These are phyloP conservation scores for Atta colombica DNA, from an alignment of 1,140 invertebrate genomes.

Conservation along the genomic window DNA sequence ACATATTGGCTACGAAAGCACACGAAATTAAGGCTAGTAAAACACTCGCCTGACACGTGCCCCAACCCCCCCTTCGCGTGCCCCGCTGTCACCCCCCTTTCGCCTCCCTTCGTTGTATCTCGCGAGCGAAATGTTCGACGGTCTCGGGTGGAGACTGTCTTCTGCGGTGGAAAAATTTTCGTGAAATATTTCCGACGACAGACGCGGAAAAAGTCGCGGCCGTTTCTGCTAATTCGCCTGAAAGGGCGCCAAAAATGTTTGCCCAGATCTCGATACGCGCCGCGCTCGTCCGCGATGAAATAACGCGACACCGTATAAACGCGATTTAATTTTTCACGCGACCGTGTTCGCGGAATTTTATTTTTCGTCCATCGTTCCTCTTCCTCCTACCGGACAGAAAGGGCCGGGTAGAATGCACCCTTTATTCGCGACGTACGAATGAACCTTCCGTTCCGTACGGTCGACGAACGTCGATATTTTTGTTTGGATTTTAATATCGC, in stretches of 20 bases:
- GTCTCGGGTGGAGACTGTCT: conserved; percentile 28
- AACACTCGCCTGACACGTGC: conserved; percentile 82
- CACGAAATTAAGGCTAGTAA: conserved; percentile 85
- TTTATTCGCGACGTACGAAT: conserved; percentile 23
- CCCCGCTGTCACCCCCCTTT: not conserved
- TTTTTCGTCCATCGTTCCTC: not conserved
- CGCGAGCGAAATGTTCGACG: conserved; percentile 37
- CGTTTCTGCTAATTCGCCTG: conserved; percentile 54
- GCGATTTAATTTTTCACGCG: conserved; percentile 61
- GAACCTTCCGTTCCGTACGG: not conserved
- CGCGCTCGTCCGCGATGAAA: conserved; percentile 44
- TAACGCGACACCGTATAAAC: conserved; percentile 56
- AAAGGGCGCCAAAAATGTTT: conserved; percentile 64
- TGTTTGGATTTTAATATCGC: conserved; percentile 39
- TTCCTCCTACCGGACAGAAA: not conserved
- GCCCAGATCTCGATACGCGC: conserved; percentile 47
- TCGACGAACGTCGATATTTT: conserved; percentile 36
- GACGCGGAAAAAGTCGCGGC: conserved; percentile 24
- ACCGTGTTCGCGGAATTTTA: conserved; percentile 9
- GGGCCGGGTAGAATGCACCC: conserved; percentile 21
- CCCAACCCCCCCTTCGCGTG: conserved; percentile 23
- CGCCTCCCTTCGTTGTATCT: conserved; percentile 7
- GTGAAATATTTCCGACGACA: conserved; percentile 55
- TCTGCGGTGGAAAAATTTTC: conserved; percentile 38
- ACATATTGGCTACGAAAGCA: conserved; percentile 85